Conservation (phyloP, 2,113 vertebrate species). For the Mustelus asterias region DNA sequence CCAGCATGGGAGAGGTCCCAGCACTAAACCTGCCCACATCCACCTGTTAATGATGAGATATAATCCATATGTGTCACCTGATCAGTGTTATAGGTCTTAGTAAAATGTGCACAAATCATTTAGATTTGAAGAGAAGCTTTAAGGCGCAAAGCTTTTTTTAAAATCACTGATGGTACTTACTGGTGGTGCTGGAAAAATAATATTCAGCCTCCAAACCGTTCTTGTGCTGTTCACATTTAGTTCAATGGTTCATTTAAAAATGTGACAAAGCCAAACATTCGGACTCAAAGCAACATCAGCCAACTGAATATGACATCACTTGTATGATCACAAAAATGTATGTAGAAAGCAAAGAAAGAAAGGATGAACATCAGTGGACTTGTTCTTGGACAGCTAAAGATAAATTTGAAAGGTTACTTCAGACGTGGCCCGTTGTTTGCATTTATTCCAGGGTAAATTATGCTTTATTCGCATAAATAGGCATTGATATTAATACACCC, state of each 20-base stretch:
- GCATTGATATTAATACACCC: not conserved
- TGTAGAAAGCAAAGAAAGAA: not conserved
- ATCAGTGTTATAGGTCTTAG: not conserved
- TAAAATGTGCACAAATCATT: constrained; percentile 6
- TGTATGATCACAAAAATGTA: not conserved
- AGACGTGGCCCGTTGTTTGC: not conserved
- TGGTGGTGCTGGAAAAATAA: not conserved
- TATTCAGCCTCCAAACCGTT: not conserved
- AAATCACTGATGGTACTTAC: not conserved
- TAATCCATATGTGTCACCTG: constrained; percentile 3
- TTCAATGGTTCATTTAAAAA: not conserved
- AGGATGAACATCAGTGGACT: not conserved
- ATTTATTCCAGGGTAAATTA: not conserved
- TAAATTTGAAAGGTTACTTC: not conserved
- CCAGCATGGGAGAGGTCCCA: not conserved
- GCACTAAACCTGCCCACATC: not conserved
- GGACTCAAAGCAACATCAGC: not conserved
- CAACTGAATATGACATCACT: not conserved
- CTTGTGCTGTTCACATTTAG: not conserved
- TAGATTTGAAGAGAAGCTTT: not conserved
- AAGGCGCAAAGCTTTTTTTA: not conserved
- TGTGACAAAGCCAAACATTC: not conserved
- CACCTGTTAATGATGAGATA: constrained; percentile 17
- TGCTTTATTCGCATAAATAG: not conserved
- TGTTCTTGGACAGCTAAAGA: not conserved